Conservation (phyloP, 1,140 invertebrate genomes). For the Zaprionus capensis region DNA sequence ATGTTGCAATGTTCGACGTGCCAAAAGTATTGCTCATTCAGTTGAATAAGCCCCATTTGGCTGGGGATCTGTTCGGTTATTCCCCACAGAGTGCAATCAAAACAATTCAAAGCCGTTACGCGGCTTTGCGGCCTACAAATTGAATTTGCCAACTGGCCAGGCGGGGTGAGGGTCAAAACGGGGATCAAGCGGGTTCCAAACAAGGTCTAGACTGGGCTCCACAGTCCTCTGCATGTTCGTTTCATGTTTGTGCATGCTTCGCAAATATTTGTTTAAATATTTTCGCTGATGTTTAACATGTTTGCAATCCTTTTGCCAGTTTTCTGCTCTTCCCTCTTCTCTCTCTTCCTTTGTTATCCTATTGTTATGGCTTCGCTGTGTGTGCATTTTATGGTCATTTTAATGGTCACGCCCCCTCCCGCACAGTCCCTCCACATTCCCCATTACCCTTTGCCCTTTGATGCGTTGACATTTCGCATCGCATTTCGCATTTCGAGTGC, state of each 20-base stretch:
- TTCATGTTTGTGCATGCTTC: constrained; percentile 44
- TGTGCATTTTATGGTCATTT: constrained; percentile 57
- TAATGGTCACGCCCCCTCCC: constrained; percentile 23
- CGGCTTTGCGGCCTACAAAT: constrained; percentile 54
- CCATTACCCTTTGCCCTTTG: constrained; percentile 16
- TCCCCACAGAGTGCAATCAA: constrained; percentile 39
- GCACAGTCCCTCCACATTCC: not conserved
- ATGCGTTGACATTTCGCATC: constrained; percentile 53
- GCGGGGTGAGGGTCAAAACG: not conserved
- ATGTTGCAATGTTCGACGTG: constrained; percentile 8
- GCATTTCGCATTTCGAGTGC: constrained; percentile 52
- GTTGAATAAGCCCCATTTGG: constrained; percentile 24
- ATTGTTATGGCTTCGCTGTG: constrained; percentile 32
- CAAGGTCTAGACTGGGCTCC: not conserved
- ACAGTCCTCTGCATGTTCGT: not conserved
- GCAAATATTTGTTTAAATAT: constrained; percentile 71
- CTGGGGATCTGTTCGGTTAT: constrained; percentile 4
- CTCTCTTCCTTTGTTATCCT: constrained; percentile 16
- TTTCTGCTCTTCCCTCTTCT: not conserved
- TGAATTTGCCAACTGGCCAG: constrained; percentile 52
- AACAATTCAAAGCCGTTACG: constrained; percentile 56
- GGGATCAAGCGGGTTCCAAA: not conserved
- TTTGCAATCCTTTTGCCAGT: constrained; percentile 42
- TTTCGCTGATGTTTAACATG: constrained; percentile 59
- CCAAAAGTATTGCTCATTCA: constrained; percentile 31